phyloP scores from a whole-genome alignment of 2,113 vertebrate species.

The Brachyhypopomus gauderio region DNA sequence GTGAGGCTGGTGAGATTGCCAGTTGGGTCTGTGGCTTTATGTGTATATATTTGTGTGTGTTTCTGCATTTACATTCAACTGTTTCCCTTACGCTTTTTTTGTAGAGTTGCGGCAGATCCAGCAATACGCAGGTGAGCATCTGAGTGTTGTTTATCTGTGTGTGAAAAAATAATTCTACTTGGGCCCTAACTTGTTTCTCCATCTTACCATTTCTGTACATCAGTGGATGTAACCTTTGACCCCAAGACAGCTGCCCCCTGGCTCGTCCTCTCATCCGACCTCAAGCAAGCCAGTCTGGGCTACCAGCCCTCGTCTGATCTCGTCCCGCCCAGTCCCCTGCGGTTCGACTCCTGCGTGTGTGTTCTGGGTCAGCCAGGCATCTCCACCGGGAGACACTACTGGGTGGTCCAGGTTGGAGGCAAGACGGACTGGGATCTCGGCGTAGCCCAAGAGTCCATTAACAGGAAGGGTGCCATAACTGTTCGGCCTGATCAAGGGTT shows the following conservation, averaged over 20 bases:
- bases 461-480: slow-evolving; percentile 60
- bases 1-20: neutral
- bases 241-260: slow-evolving; percentile 62
- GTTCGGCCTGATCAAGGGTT: slow-evolving; percentile 61
- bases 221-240: slow-evolving; percentile 65
- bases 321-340: neutral
- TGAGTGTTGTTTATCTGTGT: neutral
- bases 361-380: slow-evolving; percentile 60
- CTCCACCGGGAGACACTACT: slow-evolving; percentile 57
- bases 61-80: neutral
- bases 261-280: slow-evolving; percentile 62
- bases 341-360: slow-evolving; percentile 60
- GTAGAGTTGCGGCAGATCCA: slow-evolving; percentile 28
- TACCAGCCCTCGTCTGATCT: neutral
- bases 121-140: slow-evolving; percentile 50
- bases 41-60: neutral
- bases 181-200: neutral
- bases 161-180: neutral
- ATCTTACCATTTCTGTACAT: neutral
- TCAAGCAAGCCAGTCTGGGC: slow-evolving; percentile 57
- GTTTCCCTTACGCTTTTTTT: slow-evolving; percentile 4
- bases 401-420: slow-evolving; percentile 61
- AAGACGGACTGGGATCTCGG: slow-evolving; percentile 69
- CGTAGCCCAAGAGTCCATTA: slow-evolving; percentile 62
- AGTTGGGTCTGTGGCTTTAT: neutral